These are phyloP conservation scores for Nicator chloris DNA, from an alignment of 2,113 vertebrate species.

Conservation along the genomic window DNA sequence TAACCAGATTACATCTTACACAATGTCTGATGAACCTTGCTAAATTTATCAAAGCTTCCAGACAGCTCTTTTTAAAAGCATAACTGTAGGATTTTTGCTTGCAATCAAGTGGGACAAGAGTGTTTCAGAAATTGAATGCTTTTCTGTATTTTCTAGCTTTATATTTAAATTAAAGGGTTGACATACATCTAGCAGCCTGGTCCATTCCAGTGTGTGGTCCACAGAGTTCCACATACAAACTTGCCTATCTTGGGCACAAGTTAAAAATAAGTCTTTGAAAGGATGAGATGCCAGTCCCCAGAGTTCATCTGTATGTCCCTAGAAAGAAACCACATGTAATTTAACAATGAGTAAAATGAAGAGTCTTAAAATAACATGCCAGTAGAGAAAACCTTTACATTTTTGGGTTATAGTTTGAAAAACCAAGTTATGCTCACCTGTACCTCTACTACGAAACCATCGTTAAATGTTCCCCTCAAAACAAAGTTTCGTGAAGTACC, in stretches of 20 bases:
- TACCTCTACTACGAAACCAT: conserved; percentile 92
- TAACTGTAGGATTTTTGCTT: neutral
- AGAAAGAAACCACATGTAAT: neutral
- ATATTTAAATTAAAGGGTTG: neutral
- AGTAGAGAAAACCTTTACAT: neutral
- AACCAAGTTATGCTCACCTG: conserved; percentile 77
- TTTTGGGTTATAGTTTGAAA: neutral
- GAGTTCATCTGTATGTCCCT: conserved; percentile 98
- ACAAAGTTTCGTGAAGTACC: conserved; percentile 96
- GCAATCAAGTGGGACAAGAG: neutral
- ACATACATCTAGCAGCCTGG: conserved; percentile 88
- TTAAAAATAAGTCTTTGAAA: conserved; percentile 89
- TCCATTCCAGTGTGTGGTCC: conserved; percentile 93
- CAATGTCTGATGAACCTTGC: neutral
- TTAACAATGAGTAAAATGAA: neutral
- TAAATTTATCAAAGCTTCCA: neutral
- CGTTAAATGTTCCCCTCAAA: conserved; percentile 91
- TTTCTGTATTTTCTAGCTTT: neutral
- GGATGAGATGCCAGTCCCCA: conserved; percentile 96
- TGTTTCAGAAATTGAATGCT: neutral
- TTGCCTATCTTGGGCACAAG: conserved; percentile 93
- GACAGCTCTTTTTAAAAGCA: neutral
- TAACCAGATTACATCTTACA: neutral
- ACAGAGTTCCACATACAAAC: conserved; percentile 92
- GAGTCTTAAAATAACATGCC: neutral